A percentile compares a stretch with the other conserved stretches of the same genome.
Conservation (phyloP, 1,140 invertebrate species). For the Drosophila pectinifera region DNA sequence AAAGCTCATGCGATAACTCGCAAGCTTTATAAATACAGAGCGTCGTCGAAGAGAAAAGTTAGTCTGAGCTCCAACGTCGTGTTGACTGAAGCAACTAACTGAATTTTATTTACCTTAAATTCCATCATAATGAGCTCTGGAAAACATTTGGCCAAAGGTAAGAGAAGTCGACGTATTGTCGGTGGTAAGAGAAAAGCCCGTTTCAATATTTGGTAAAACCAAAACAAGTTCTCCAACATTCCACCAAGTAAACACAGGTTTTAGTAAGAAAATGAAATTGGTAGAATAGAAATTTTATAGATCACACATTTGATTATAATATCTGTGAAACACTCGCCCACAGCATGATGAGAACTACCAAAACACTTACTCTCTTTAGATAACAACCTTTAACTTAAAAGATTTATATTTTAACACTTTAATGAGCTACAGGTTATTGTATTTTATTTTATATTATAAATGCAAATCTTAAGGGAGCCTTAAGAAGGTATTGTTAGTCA, state of each 20-base stretch:
- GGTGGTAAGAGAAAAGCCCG: not conserved
- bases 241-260: not conserved
- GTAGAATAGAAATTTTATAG: not conserved
- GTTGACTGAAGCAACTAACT: slow-evolving; percentile 17
- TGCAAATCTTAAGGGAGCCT: too few relatives aligned
- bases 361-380: not conserved
- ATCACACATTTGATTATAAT: not conserved
- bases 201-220: not conserved
- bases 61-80: slow-evolving; percentile 13
- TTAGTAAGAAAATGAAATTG: not conserved
- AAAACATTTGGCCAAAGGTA: slow-evolving; percentile 67
- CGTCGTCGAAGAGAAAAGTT: slow-evolving; percentile 35
- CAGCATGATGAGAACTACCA: not conserved
- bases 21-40: slow-evolving; percentile 44
- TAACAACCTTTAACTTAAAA: not conserved
- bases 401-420: not conserved
- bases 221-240: slow-evolving; percentile 29
- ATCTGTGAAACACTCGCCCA: not conserved
- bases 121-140: slow-evolving; percentile 49
- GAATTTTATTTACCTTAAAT: slow-evolving; percentile 10
- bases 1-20: slow-evolving; percentile 15
- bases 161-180: not conserved
- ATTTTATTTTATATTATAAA: not conserved
- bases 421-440: too few relatives aligned
- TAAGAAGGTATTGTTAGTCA: too few relatives aligned